Conservation (phyloP, 2,888 invertebrate species). For the Hyposoter dolosus region DNA sequence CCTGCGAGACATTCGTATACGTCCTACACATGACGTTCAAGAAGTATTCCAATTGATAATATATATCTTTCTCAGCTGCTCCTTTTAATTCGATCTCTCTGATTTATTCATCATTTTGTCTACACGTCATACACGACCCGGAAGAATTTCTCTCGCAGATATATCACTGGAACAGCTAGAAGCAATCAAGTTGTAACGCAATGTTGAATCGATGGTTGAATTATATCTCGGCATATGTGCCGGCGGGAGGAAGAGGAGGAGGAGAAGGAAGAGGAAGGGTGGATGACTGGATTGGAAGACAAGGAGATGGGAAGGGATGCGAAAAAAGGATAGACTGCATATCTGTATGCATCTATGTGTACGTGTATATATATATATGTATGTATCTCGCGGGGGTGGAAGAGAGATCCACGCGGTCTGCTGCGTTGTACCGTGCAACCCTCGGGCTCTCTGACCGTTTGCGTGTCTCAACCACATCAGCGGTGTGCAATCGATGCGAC, state of each 20-base stretch:
- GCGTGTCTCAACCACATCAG: conserved; percentile 74
- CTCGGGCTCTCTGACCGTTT: conserved; percentile 69
- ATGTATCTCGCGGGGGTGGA: conserved; percentile 47
- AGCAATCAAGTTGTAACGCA: conserved; percentile 63
- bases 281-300: conserved; percentile 62
- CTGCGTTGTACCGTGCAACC: conserved; percentile 65
- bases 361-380: neutral
- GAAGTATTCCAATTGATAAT: conserved; percentile 39
- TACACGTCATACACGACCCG: conserved; percentile 46
- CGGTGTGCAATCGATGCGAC: conserved; percentile 71
- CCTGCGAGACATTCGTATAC: conserved; percentile 11
- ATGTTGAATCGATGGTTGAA: conserved; percentile 65
- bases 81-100: conserved; percentile 27
- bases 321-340: conserved; percentile 26
- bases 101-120: conserved; percentile 52
- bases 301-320: conserved; percentile 58
- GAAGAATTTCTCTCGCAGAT: conserved; percentile 30
- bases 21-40: neutral
- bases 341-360: neutral
- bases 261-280: conserved; percentile 36
- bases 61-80: conserved; percentile 9
- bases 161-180: conserved; percentile 46
- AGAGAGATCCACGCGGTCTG: conserved; percentile 59
- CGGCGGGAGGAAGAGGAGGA: conserved; percentile 46
- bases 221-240: conserved; percentile 61